Base-by-base conservation (phyloP, 2,888 invertebrate genomes). In the Andrena dorsata region DNA sequence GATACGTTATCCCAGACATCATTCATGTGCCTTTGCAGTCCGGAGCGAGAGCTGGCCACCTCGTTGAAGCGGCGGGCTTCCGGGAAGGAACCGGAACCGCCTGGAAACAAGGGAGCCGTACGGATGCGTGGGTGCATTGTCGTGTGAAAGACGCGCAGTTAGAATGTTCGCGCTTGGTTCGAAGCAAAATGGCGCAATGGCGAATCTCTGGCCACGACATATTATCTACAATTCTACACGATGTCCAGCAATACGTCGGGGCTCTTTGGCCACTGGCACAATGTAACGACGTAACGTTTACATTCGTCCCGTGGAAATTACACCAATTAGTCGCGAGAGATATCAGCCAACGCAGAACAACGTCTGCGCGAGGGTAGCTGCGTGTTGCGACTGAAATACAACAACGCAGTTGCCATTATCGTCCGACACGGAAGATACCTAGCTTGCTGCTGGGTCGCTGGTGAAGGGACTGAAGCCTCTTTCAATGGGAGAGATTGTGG, bases 251-350 rank as follows among this genome's bases (percentile, higher is more conserved):
- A 90, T 89, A 88, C 88, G 86, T 88, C 88, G 86, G 84, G 80
- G 73, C 86, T 84, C 88, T 87, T 86, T 86, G 84, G 84, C 76
- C 70, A 76, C 76, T 77, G 61, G 35, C 76, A 28, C 68, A 83
- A 51, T 20, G 78, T 86, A 89, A 90, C 86, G 86, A 87, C 82
- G 83, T 74, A 81, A 88, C 92, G 90, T 91, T 92, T 92, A 92
- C 92, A 91, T 90, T 87, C 87, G 89, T 88, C 88, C 87, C 77
- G 83, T 85, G 85, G 88, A 92, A 92, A 92, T 92, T 92, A 91
- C 89, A 86, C 90, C 91, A 93, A 93, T 93, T 92, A 92, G 90
- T 88, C 85, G 80, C 68, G 76, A 79, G 63, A 26, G 56, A 77
- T 81, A 76, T 80, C 80, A 35, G 71, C 68, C 65, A 61, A 56